Base-by-base conservation (phyloP, 1,140 invertebrate genomes). In the Halictus rubicundus region DNA sequence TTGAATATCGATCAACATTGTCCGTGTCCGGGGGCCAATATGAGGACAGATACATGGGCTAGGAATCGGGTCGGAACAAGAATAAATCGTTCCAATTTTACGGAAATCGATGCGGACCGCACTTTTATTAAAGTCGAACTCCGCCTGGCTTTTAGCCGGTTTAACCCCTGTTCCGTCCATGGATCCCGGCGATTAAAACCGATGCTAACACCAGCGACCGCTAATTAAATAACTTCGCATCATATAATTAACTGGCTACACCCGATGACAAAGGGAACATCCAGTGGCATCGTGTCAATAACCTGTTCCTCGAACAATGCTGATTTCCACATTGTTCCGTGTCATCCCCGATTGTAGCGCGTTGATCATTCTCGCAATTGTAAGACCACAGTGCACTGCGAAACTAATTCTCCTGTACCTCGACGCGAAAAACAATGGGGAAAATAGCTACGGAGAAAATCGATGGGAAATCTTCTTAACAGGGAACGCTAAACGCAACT, bases 51-150 rank as follows among this genome's bases (percentile, higher is more conserved):
- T 46, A 52, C 61, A 66, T 37, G 68, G 79, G 2, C 32, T 32
- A 5, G 39, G 54, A 69, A 84, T 60, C 78, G 64, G 81, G 81
- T 76, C 81, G 54, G 69, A 57, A 42, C 39, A 39, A 65, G 68
- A 78, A 85, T 84, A 85, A 85, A 85, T 85, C 78, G 83, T 61
- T 76, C 61, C 83, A 81, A 84, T 84, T 84, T 85, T 57, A 37
- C 27, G 52, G 52, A 32, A 71, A 84, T 85, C 83, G 68, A 85
- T 85, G 65, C 68, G 16, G 64, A n/a, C 12, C 27, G 25, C 21
- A 65, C 68, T 83, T 85, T 85, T 85, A 85, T 85, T 85, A 84
- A 85, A 85, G 79, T 84, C 68, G 78, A 84, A 80, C 68, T 69
- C n/a, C n/a, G 82, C 63, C 54, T 64, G 68, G 65, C 72, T 71